A percentile compares a stretch with the other conserved stretches of the same genome.
Conservation (phyloP, 2,113 vertebrate genomes). For the Climacteris rufus region DNA sequence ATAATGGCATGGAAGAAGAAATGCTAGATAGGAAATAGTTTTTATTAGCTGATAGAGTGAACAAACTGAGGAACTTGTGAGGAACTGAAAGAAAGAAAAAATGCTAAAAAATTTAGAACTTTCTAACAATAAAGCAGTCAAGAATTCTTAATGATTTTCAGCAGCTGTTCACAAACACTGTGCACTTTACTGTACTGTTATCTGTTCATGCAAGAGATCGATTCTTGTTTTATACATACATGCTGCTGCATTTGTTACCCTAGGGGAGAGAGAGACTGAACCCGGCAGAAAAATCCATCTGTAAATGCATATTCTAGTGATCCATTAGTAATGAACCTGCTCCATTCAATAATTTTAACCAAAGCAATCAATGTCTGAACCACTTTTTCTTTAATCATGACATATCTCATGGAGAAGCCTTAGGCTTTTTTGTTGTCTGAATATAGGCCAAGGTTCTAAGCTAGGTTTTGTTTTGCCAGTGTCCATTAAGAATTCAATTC, state of each 20-base stretch:
- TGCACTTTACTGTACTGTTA: neutral
- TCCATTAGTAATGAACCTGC: constrained; percentile 32
- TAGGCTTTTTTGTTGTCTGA: neutral
- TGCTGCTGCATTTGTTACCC: neutral
- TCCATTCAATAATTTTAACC: neutral
- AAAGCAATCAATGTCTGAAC: neutral
- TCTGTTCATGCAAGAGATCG: neutral
- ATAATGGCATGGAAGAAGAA: neutral
- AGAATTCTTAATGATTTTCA: neutral
- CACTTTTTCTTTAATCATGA: neutral
- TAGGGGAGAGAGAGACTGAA: neutral
- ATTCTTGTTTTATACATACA: neutral
- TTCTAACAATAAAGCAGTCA: neutral
- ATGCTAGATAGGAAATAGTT: neutral
- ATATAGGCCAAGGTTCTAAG: neutral
- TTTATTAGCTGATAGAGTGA: neutral
- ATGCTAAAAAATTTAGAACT: neutral
- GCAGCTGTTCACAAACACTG: neutral
- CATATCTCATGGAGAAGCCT: neutral
- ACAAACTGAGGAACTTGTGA: neutral
- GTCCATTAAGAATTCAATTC: neutral
- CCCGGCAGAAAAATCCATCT: neutral
- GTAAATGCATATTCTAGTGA: constrained; percentile 16
- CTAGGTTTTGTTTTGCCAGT: neutral
- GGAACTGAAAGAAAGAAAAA: neutral